These are phyloP conservation scores for Cetoscarus ocellatus DNA, from an alignment of 2,797 vertebrate genomes.

Conservation along the genomic window DNA sequence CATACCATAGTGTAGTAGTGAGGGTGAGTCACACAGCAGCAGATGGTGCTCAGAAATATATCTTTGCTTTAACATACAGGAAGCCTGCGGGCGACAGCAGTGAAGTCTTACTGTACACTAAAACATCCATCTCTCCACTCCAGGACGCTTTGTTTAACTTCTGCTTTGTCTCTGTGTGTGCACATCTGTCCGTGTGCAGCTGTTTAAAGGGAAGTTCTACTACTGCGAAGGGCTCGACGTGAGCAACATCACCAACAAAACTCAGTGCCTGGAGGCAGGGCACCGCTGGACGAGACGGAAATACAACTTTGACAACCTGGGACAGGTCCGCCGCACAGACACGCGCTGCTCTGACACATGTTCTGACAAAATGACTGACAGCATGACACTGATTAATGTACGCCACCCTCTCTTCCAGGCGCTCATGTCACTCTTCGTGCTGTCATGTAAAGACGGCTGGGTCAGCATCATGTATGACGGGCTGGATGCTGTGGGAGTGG, in stretches of 20 bases:
- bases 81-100: conserved; percentile 7
- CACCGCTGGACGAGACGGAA: conserved; percentile 93
- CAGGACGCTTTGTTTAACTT: conserved; percentile 35
- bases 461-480: conserved; percentile 98
- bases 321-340: conserved; percentile 87
- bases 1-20: conserved; percentile 29
- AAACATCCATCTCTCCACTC: conserved; percentile 7
- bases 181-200: conserved; percentile 78
- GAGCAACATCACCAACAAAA: conserved; percentile 93
- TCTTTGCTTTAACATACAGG: conserved; percentile 27
- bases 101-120: conserved; percentile 30
- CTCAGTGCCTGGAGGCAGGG: conserved; percentile 86
- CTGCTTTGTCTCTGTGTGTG: conserved; percentile 13
- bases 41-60: conserved; percentile 32
- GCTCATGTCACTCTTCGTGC: conserved; percentile 96
- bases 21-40: conserved; percentile 32
- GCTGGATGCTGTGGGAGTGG: conserved; percentile 92
- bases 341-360: conserved; percentile 24
- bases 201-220: conserved; percentile 98
- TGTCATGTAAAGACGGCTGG: conserved; percentile 97
- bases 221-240: conserved; percentile 91
- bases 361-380: conserved; percentile 28
- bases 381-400: conserved; percentile 18
- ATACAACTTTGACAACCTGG: conserved; percentile 98
- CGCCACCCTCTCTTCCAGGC: conserved; percentile 78